Evolutionary conservation across 2,888 invertebrate genomes (phyloP), one percentile per base, ranked within the genome.

Genomic region (Brachypterus glaber): DNA sequence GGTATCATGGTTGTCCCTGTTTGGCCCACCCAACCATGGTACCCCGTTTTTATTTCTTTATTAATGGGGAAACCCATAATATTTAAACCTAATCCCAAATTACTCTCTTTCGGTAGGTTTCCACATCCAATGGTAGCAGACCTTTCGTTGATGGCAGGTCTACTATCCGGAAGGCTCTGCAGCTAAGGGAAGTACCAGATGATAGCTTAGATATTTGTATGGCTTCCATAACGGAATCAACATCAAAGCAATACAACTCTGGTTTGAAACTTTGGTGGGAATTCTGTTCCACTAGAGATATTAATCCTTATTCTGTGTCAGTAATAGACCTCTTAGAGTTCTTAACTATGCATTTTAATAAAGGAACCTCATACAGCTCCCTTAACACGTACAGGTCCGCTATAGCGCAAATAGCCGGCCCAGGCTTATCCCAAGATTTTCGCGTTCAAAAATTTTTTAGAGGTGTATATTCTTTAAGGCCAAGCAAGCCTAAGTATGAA

Each of bases 1-100:
- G 52, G 52, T 4, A 49, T 55, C 13, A 24, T 56, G 5, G 49
- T 54, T 2, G 51, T 55, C 8, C 53, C 48, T 11, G 12, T 40
- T n/a, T 57, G 47, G 53, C 42, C 42, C 24, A 40, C 43, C 3
- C 54, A 58, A 37, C 47, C 52, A 1, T 55, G 51, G 53, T 55
- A 43, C 31, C 52, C 52, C 3, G 7, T 53, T 3, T 55, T 52
- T 37, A 2, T 12, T 29, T 18, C 29, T 12, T 24, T 37, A 13
- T 16, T 21, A 12, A 11, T 8, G 4, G 13, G 18, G 3, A 13
- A 11, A 15, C 30, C 31, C 11, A 17, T 24, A 21, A 2, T 30
- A 12, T 21, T 37, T 31, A n/a, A 18, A 21, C 24, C 30, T 15
- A 16, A 4, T 21, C 12, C 30, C 8, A 14, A 13, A 30, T 31